These are phyloP conservation scores for Globodera ellingtonae DNA, from an alignment of 1,140 invertebrate genomes.

Conservation along the genomic window DNA sequence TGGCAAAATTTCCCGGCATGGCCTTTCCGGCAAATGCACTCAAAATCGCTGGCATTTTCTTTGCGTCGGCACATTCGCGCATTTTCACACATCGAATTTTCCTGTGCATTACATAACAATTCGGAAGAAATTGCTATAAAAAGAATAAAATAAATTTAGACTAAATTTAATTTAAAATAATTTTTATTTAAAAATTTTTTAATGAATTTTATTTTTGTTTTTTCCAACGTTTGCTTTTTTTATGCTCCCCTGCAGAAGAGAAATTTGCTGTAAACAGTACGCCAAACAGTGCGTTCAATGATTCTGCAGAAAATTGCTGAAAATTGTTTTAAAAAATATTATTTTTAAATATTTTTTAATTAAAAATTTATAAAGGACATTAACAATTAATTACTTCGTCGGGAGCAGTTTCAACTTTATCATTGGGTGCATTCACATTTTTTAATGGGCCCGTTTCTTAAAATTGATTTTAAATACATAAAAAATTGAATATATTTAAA, in stretches of 20 bases:
- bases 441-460: not conserved
- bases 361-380: too few relatives aligned
- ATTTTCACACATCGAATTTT: constrained; percentile 35
- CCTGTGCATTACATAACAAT: constrained; percentile 24
- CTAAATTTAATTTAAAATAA: not conserved
- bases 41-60: constrained; percentile 25
- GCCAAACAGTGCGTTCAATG: not conserved
- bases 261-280: not conserved
- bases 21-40: constrained; percentile 28
- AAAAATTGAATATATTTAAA: not conserved
- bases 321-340: too few relatives aligned
- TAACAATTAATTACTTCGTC: too few relatives aligned
- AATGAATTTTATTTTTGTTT: not conserved
- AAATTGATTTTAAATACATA: not conserved
- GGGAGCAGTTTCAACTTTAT: too few relatives aligned
- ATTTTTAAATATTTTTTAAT: too few relatives aligned
- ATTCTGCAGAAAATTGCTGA: not conserved
- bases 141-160: not conserved
- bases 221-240: not conserved
- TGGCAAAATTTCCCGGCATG: constrained; percentile 31
- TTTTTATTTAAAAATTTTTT: not conserved
- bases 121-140: constrained; percentile 19
- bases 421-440: too few relatives aligned
- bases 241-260: not conserved
- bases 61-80: constrained; percentile 20